Conservation (phyloP, 2,113 vertebrate genomes). For the Malurus elegans region DNA sequence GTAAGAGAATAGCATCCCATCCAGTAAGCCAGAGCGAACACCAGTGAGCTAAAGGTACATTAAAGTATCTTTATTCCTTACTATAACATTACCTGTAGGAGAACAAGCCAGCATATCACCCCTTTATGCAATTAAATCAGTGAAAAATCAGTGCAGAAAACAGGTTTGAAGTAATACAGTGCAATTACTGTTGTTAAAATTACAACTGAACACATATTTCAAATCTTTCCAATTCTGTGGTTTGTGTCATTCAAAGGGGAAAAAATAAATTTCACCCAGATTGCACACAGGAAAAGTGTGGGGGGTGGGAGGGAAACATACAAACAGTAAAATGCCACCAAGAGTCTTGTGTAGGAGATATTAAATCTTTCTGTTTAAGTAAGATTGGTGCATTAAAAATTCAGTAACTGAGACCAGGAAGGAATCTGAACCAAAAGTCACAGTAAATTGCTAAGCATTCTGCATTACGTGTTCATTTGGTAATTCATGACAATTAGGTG, state of each 20-base stretch:
- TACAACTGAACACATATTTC: background rate
- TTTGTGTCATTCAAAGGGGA: background rate
- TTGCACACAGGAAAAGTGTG: background rate
- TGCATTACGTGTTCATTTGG: slow-evolving; percentile 3
- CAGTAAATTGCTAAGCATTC: slow-evolving; percentile 14
- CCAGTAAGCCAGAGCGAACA: background rate
- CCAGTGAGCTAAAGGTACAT: background rate
- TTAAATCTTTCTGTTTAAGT: background rate
- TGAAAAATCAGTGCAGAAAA: background rate
- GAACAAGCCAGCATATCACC: background rate
- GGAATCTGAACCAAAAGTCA: slow-evolving; percentile 2
- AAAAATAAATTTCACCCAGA: background rate
- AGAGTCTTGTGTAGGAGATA: background rate
- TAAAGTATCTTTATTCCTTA: background rate
- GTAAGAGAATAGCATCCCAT: background rate
- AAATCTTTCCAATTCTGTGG: background rate
- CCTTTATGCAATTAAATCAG: background rate
- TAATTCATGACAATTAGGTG: slow-evolving; percentile 44
- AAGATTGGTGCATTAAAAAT: slow-evolving; percentile 38
- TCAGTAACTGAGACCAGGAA: slow-evolving; percentile 6
- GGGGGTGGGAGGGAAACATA: background rate
- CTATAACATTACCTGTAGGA: background rate
- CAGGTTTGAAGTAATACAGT: background rate
- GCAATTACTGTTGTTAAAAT: background rate
- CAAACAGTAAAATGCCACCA: slow-evolving; percentile 1